Conservation (phyloP, 2,797 vertebrate genomes). For the Coranthus polyacanthus region DNA sequence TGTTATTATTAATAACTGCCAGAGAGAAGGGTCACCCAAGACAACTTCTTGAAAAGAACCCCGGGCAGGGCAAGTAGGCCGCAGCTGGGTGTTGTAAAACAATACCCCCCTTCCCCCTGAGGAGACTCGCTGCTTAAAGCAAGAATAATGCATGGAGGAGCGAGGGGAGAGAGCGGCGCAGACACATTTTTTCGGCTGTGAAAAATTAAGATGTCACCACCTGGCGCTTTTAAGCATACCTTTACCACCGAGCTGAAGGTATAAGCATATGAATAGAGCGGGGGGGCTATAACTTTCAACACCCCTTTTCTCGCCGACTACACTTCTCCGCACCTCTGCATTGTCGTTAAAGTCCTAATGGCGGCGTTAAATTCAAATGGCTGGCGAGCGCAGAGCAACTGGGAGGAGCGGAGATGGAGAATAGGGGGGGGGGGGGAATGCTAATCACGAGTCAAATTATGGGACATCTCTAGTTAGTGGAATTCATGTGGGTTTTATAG, state of each 20-base stretch:
- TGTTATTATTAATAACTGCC: conserved; percentile 87
- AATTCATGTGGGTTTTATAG: conserved; percentile 10
- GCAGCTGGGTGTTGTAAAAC: conserved; percentile 82
- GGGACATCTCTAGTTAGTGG: conserved; percentile 22
- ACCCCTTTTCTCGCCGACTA: not conserved
- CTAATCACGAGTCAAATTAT: conserved; percentile 44
- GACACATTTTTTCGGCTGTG: conserved; percentile 60
- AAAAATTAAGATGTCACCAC: conserved; percentile 84
- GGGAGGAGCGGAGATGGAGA: not conserved
- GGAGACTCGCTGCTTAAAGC: conserved; percentile 75
- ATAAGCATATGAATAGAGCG: conserved; percentile 59
- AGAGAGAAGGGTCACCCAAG: conserved; percentile 79
- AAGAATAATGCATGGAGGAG: conserved; percentile 81
- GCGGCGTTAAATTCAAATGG: conserved; percentile 41
- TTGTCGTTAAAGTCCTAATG: conserved; percentile 39
- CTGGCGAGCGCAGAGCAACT: conserved; percentile 1
- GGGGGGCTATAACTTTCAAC: conserved; percentile 41
- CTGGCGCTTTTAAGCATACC: conserved; percentile 72
- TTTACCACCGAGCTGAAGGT: conserved; percentile 57
- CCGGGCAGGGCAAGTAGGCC: conserved; percentile 79
- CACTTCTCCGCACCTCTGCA: conserved; percentile 1
- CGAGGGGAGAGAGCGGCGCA: conserved; percentile 11
- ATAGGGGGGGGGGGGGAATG: conserved; percentile 17
- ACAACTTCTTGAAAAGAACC: conserved; percentile 83
- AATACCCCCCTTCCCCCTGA: conserved; percentile 60